Conservation (phyloP, 2,797 vertebrate species). For the Hypotaenidia okinawae region DNA sequence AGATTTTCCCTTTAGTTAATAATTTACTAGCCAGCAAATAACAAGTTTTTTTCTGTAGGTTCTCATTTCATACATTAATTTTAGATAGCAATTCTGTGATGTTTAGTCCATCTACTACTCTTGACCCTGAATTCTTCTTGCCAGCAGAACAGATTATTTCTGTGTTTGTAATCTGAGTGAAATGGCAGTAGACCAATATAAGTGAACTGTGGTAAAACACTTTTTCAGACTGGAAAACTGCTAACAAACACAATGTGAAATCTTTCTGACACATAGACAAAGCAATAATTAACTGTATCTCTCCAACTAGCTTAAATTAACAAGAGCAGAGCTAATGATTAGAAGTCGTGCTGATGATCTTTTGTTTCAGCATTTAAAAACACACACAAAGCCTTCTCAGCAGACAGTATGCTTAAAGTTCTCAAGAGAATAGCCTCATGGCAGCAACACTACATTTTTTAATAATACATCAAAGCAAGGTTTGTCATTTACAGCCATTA, state of each 20-base stretch:
- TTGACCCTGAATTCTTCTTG: background rate
- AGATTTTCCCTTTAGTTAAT: background rate
- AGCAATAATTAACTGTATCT: slow-evolving; percentile 37
- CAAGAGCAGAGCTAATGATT: slow-evolving; percentile 15
- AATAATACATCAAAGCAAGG: slow-evolving; percentile 70
- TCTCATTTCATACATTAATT: background rate
- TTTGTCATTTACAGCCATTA: slow-evolving; percentile 49
- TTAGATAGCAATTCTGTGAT: background rate
- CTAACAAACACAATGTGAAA: background rate
- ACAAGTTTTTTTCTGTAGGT: background rate
- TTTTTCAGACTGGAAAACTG: background rate
- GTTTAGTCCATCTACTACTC: background rate
- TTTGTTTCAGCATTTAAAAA: background rate
- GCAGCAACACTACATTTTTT: slow-evolving; percentile 15
- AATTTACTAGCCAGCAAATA: background rate
- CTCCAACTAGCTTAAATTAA: slow-evolving; percentile 24
- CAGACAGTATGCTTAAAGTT: background rate
- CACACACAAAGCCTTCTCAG: background rate
- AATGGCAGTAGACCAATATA: background rate
- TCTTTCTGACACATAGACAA: slow-evolving; percentile 40
- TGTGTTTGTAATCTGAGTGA: background rate
- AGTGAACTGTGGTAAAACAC: background rate
- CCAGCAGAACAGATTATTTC: background rate
- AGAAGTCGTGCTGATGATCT: background rate
- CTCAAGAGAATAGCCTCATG: slow-evolving; percentile 18